Percentiles rank a stretch among this genome's conserved stretches.
Conservation (phyloP, 2,797 vertebrate genomes). For the Carduelis carduelis region DNA sequence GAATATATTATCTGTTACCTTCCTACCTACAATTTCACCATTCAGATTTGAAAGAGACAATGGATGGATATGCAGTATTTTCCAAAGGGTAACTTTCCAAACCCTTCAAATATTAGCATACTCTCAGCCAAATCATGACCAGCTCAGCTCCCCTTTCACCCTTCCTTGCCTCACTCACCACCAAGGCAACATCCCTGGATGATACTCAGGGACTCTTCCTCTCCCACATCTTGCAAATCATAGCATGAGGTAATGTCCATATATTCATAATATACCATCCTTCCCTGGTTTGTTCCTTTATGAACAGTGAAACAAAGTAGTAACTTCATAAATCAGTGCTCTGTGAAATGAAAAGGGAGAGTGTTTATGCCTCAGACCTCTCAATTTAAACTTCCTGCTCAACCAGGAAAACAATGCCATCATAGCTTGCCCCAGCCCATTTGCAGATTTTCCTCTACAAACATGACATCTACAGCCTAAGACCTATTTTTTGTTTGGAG, state of each 20-base stretch:
- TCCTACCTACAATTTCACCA: background rate
- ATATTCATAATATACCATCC: background rate
- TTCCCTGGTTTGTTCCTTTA: background rate
- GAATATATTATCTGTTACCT: background rate
- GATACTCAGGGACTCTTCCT: too few relatives aligned
- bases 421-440: rapidly evolving
- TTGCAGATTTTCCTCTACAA: background rate
- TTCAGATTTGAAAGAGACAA: background rate
- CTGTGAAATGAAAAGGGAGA: background rate
- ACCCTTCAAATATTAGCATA: background rate
- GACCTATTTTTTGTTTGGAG: background rate
- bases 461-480: background rate
- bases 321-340: background rate
- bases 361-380: background rate
- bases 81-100: background rate
- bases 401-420: background rate
- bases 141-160: background rate
- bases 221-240: background rate
- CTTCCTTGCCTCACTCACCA: background rate
- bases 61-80: background rate
- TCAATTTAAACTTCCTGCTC: background rate
- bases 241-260: rapidly evolving
- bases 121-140: background rate
- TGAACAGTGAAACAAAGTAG: background rate
- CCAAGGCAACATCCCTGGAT: background rate